Conservation (phyloP, 2,888 invertebrate species). For the Parnassius glacialis region DNA sequence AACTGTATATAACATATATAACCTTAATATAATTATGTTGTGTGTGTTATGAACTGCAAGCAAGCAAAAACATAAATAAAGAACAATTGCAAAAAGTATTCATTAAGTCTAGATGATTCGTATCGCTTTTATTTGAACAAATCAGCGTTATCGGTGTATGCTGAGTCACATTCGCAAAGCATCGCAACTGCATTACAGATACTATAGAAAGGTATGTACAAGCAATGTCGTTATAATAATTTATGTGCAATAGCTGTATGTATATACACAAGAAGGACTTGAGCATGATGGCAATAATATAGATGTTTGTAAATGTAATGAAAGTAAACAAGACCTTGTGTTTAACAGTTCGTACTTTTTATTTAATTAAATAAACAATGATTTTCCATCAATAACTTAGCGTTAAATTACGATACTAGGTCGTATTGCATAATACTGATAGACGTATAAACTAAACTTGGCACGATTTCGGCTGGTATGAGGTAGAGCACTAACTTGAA, state of each 20-base stretch:
- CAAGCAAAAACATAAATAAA: too few relatives aligned
- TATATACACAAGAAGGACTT: too few relatives aligned
- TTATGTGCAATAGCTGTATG: too few relatives aligned
- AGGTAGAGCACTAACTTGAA: conserved; percentile 49
- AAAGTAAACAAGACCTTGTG: not conserved
- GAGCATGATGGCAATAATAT: too few relatives aligned
- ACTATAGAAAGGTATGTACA: not conserved
- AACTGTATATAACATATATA: too few relatives aligned
- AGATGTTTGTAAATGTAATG: not conserved
- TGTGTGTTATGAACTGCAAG: too few relatives aligned
- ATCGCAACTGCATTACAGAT: conserved; percentile 6
- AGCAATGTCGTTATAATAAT: too few relatives aligned
- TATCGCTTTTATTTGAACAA: not conserved
- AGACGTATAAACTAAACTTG: conserved; percentile 50
- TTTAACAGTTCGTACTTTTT: conserved; percentile 20
- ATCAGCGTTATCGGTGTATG: not conserved
- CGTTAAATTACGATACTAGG: conserved; percentile 30
- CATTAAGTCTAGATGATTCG: not conserved
- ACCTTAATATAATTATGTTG: too few relatives aligned
- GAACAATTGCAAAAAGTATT: too few relatives aligned
- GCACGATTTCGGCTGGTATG: conserved; percentile 53
- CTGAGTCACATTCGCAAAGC: conserved; percentile 11
- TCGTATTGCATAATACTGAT: conserved; percentile 55
- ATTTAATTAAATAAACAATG: conserved; percentile 19
- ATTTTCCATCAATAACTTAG: conserved; percentile 5